These are phyloP conservation scores for Oscheius sp. DNA, from an alignment of 2,888 invertebrate species.

Conservation along the genomic window DNA sequence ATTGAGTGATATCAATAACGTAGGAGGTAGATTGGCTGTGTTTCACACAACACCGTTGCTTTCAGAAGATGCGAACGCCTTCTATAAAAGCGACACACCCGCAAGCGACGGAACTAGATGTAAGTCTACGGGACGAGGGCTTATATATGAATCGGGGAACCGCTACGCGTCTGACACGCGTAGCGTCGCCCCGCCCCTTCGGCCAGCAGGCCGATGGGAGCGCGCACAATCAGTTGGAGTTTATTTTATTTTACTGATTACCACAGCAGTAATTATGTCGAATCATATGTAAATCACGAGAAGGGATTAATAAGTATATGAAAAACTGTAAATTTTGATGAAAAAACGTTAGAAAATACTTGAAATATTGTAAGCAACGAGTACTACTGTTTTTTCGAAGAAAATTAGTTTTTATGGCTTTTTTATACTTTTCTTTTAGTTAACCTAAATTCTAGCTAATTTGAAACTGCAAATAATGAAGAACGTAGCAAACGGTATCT, in stretches of 20 bases:
- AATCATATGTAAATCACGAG: no score
- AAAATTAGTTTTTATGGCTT: no score
- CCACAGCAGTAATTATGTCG: no score
- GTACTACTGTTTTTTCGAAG: no score
- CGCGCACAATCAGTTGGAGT: slow-evolving; percentile 26
- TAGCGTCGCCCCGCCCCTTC: slow-evolving; percentile 10
- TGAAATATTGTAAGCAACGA: no score
- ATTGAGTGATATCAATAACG: slow-evolving; percentile 19
- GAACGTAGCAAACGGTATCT: no score
- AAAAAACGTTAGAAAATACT: no score
- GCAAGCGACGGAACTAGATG: slow-evolving; percentile 22
- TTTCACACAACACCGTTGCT: not conserved
- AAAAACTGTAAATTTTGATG: no score
- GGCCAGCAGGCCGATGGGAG: slow-evolving; percentile 3
- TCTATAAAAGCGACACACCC: slow-evolving; percentile 19
- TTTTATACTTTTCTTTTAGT: no score
- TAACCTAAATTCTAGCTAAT: no score
- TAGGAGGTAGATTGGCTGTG: not conserved
- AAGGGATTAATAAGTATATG: no score
- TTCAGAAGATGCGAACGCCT: slow-evolving; percentile 19
- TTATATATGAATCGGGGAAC: slow-evolving; percentile 15
- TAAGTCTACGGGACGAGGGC: not conserved
- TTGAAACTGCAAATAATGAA: no score
- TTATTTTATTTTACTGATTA: not conserved
- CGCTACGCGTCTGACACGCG: slow-evolving; percentile 31